These are phyloP conservation scores for Aricia agestis DNA, from an alignment of 1,140 invertebrate species.

Conservation along the genomic window DNA sequence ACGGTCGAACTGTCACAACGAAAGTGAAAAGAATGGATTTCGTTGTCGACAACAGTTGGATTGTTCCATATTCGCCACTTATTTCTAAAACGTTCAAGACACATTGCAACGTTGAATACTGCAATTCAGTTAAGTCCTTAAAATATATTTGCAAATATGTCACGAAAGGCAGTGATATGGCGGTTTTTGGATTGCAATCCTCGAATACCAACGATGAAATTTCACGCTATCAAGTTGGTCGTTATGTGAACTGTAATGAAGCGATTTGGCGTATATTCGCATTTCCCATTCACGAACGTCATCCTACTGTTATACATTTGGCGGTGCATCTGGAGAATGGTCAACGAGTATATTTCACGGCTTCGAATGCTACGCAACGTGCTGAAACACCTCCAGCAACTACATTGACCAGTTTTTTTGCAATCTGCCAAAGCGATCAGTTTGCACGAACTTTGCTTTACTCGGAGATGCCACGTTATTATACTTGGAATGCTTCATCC, in stretches of 20 bases:
- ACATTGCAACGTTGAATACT: conserved; percentile 29
- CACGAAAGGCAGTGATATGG: conserved; percentile 57
- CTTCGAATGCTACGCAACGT: conserved; percentile 31
- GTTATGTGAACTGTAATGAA: conserved; percentile 63
- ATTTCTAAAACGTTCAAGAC: conserved; percentile 33
- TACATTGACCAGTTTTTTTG: conserved; percentile 61
- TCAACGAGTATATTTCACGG: conserved; percentile 57
- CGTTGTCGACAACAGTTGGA: conserved; percentile 32
- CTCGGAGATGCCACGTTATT: conserved; percentile 53
- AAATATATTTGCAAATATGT: conserved; percentile 51
- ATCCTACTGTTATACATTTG: conserved; percentile 47
- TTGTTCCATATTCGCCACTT: conserved; percentile 31
- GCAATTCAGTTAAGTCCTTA: conserved; percentile 29
- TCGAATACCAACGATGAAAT: conserved; percentile 48
- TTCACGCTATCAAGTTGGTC: conserved; percentile 43
- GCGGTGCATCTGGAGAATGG: conserved; percentile 71
- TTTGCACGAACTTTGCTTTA: conserved; percentile 66
- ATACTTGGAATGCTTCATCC: conserved; percentile 60
- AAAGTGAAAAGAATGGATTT: conserved; percentile 31
- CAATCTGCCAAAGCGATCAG: conserved; percentile 48
- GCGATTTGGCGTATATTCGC: conserved; percentile 52
- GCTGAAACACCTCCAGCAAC: conserved; percentile 40
- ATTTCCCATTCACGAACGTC: conserved; percentile 61
- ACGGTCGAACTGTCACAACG: conserved; percentile 26
- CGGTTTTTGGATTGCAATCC: conserved; percentile 38